Conservation (phyloP, 2,113 vertebrate species). For the Mellivora capensis region DNA sequence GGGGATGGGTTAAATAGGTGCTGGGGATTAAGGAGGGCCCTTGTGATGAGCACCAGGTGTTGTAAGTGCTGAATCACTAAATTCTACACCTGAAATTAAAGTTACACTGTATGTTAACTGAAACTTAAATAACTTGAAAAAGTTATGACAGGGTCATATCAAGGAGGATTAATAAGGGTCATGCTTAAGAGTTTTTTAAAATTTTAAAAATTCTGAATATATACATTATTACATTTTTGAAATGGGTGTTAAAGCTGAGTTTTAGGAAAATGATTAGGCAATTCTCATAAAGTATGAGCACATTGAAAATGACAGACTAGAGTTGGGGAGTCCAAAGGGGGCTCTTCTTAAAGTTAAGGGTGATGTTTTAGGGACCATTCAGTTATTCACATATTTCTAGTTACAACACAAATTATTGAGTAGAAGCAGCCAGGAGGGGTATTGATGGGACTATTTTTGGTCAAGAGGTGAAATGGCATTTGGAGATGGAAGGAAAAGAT, state of each 20-base stretch:
- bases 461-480: neutral
- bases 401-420: neutral
- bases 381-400: neutral
- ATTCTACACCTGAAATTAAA: neutral
- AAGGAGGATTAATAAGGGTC: neutral
- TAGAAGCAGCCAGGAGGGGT: neutral
- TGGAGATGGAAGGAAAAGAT: neutral
- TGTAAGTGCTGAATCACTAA: neutral
- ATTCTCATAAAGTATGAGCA: neutral
- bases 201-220: neutral
- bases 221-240: neutral
- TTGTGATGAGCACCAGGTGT: neutral
- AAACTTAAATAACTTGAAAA: neutral
- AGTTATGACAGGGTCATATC: neutral
- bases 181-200: neutral
- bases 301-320: neutral
- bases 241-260: neutral
- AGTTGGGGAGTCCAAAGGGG: too few species aligned
- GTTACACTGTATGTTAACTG: neutral
- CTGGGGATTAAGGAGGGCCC: neutral
- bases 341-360: neutral
- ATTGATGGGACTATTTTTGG: neutral
- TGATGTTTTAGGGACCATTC: neutral
- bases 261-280: neutral
- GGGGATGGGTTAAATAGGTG: neutral